Percentiles rank a stretch among this genome's conserved stretches.
phyloP scores from a whole-genome alignment of 2,113 vertebrate species.

The Verasper variegatus region DNA sequence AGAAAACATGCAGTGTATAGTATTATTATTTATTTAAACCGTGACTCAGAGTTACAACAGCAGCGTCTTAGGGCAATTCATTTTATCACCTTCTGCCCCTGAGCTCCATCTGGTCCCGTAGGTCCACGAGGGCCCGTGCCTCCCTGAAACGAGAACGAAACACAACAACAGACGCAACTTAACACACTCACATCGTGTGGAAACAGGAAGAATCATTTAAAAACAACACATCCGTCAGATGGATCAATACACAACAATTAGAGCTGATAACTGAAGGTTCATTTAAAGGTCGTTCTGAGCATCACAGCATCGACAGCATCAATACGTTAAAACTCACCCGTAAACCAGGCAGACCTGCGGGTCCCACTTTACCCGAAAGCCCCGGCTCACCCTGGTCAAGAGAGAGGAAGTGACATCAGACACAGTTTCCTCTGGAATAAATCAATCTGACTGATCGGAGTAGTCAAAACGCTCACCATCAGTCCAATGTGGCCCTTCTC shows the following conservation, averaged over 20 bases:
- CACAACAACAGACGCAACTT: neutral
- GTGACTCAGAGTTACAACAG: too few species aligned
- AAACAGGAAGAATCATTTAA: neutral
- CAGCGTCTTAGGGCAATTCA: too few species aligned
- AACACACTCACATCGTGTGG: too few species aligned
- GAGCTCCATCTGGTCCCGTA: slow-evolving; percentile 76
- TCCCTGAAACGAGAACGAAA: slow-evolving; percentile 70
- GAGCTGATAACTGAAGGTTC: neutral
- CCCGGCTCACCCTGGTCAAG: slow-evolving; percentile 84
- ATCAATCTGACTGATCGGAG: neutral
- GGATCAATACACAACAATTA: slow-evolving; percentile 8
- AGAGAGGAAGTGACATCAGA: slow-evolving; percentile 5
- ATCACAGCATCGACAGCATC: neutral
- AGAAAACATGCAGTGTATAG: too few species aligned
- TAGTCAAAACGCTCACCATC: slow-evolving; percentile 73
- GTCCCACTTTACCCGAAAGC: slow-evolving; percentile 80
- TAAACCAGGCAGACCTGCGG: slow-evolving; percentile 79
- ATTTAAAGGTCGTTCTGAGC: neutral
- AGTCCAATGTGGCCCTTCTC: slow-evolving; percentile 85
- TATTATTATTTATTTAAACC: too few species aligned
- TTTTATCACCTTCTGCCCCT: slow-evolving; percentile 84
- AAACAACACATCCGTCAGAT: neutral
- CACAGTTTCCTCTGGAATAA: neutral
- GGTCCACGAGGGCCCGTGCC: slow-evolving; percentile 75
- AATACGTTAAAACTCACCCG: slow-evolving; percentile 69